phyloP scores from a whole-genome alignment of 92 coral and sea anemone species.

The Epizoanthus scotinus region DNA sequence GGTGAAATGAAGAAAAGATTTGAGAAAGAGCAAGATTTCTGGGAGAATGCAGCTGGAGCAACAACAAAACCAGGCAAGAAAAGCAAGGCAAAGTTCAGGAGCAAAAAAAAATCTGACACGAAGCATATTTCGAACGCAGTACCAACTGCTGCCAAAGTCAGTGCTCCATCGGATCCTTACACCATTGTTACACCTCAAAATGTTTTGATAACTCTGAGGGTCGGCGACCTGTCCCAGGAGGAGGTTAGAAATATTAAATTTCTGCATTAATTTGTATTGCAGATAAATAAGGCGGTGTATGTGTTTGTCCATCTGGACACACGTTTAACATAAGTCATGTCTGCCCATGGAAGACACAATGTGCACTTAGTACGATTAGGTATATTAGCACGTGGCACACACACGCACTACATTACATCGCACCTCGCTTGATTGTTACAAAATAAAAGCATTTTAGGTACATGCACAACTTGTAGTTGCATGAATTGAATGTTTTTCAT shows the following conservation, averaged over 20 bases:
- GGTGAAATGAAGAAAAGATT: constrained; percentile 54
- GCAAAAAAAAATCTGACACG: neutral
- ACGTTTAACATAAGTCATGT: no score
- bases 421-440: no score
- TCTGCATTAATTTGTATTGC: neutral
- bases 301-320: no score
- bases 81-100: neutral
- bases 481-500: no score
- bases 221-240: constrained; percentile 45
- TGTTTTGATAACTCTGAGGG: constrained; percentile 36
- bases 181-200: constrained; percentile 48
- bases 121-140: neutral
- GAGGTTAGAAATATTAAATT: constrained; percentile 30
- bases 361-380: no score
- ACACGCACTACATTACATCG: no score
- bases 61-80: neutral
- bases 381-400: no score
- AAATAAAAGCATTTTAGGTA: no score
- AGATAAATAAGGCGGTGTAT: no score
- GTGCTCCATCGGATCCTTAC: neutral
- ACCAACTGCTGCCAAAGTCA: neutral
- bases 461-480: no score
- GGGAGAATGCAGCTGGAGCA: constrained; percentile 6
- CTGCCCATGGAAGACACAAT: no score
- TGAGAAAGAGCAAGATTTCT: constrained; percentile 38